Base-by-base conservation (phyloP, 2,888 invertebrate species). In the Epinotia nisella region DNA sequence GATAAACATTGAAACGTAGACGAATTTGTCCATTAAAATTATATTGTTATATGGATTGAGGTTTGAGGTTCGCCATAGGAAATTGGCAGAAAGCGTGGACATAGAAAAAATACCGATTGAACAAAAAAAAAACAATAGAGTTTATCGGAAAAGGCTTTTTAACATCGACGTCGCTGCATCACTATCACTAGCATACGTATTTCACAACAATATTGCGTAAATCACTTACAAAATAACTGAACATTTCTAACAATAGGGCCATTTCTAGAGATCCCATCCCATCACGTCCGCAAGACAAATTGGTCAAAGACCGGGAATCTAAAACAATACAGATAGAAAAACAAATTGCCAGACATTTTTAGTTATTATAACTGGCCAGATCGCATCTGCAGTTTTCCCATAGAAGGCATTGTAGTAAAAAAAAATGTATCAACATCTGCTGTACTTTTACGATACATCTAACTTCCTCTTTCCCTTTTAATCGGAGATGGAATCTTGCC, bases 291-390 rank as follows among this genome's bases (percentile, higher is more conserved):
- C 72, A 62, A 69, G 73, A 73, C 69, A 73, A 64, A 73, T 73
- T 73, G 73, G 69, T 59, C 69, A 59, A 61, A 73, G 58, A 69
- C 62, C 72, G 67, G 41, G 73, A 73, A 69, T 59, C 73, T 64
- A 35, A 73, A 69, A 73, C 73, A 73, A 73, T 73, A 69, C 68
- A 58, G 41, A 73, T 64, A 69, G 73, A 73, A 74, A 74, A 75
- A 75, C 72, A 68, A 75, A 72, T 69, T 75, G 75, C 72, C 68
- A 72, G 51, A 71, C 59, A 61, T 65, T 75, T 65, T 74, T 60
- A 62, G 61, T 72, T 69, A 68, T 73, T 53, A 69, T 62, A 59
- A 66, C 55, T 41, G 24, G 21, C 39, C 53, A 58, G 73, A 73
- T 73, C 15, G 24, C 53, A 73, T 73, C 73, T 68, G 56, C 24